phyloP scores from a whole-genome alignment of 2,888 invertebrate species.

The Parnassius glacialis region DNA sequence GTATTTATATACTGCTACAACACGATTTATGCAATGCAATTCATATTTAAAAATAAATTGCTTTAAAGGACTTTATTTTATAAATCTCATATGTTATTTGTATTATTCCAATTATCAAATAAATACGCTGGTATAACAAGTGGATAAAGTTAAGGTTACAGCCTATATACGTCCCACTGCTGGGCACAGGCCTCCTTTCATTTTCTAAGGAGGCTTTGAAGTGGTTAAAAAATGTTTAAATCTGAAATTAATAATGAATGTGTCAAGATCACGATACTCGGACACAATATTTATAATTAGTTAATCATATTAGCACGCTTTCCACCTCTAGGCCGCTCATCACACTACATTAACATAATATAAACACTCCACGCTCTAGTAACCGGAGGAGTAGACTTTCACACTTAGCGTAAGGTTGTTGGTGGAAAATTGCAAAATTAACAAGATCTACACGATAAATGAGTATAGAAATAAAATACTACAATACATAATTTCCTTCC shows the following conservation, averaged over 20 bases:
- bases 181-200: too few relatives aligned
- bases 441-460: conserved; percentile 10
- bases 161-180: too few relatives aligned
- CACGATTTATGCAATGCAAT: too few relatives aligned
- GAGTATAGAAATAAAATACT: neutral
- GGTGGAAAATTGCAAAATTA: conserved; percentile 21
- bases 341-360: conserved; percentile 32
- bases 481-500: conserved; percentile 9
- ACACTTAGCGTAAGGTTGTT: conserved; percentile 19
- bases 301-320: neutral
- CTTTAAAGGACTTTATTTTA: too few relatives aligned
- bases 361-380: conserved; percentile 62
- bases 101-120: neutral
- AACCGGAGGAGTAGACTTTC: conserved; percentile 43
- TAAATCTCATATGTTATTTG: conserved; percentile 24
- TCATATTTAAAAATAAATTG: too few relatives aligned
- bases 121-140: too few relatives aligned
- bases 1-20: too few relatives aligned
- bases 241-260: too few relatives aligned
- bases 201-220: too few relatives aligned
- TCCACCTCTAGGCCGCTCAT: neutral
- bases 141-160: neutral
- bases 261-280: too few relatives aligned
- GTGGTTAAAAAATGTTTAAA: too few relatives aligned
- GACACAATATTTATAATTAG: neutral